Conservation (phyloP, 2,888 invertebrate genomes). For the Meiosimyza platycephala region DNA sequence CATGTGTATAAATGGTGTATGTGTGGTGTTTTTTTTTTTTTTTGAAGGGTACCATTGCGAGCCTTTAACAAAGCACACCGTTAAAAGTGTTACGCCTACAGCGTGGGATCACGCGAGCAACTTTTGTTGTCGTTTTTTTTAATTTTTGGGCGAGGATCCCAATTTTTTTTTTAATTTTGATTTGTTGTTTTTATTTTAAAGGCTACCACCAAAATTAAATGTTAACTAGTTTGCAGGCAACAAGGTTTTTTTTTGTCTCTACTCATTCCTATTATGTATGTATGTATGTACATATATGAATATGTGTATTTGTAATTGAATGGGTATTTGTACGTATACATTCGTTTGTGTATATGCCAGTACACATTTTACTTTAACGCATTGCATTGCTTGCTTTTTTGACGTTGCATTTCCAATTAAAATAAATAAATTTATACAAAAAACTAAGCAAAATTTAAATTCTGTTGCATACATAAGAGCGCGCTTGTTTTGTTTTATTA, state of each 20-base stretch:
- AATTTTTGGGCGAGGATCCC: background rate
- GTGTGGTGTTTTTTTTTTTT: background rate
- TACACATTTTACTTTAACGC: slow-evolving; percentile 31
- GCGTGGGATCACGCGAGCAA: background rate
- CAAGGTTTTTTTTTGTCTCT: background rate
- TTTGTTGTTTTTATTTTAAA: no score
- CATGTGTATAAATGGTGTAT: background rate
- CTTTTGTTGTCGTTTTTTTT: background rate
- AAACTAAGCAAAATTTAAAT: slow-evolving; percentile 38
- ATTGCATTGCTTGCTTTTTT: background rate
- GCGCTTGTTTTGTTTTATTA: background rate
- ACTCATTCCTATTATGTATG: background rate
- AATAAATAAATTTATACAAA: slow-evolving; percentile 27
- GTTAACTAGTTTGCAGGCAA: background rate
- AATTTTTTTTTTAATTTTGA: no score
- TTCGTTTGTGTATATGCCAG: slow-evolving; percentile 27
- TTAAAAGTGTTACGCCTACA: slow-evolving; percentile 12
- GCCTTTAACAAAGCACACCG: background rate
- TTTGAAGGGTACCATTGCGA: no score
- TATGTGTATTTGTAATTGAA: background rate
- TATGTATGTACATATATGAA: no score
- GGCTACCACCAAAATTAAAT: no score
- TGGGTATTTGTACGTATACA: slow-evolving; percentile 31
- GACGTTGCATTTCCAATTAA: background rate
- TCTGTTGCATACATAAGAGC: slow-evolving; percentile 32